A percentile compares a stretch with the other conserved stretches of the same genome.
Conservation (phyloP, 2,797 vertebrate species). For the Ambastaia sidthimunki region DNA sequence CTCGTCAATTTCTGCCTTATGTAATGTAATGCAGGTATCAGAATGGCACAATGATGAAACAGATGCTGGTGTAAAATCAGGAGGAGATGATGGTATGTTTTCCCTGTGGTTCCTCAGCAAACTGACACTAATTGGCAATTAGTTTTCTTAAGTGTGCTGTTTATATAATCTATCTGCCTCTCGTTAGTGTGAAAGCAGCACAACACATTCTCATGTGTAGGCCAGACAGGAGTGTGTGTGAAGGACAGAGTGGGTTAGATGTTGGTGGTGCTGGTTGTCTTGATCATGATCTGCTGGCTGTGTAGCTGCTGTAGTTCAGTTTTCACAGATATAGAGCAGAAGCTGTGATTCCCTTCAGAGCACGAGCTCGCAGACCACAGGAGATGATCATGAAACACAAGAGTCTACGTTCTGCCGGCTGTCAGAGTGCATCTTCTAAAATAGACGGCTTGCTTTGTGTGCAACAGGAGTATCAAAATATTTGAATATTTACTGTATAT, state of each 20-base stretch:
- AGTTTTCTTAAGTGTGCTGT: constrained; percentile 36
- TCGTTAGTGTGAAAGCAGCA: constrained; percentile 24
- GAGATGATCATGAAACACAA: constrained; percentile 33
- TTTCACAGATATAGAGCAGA: constrained; percentile 32
- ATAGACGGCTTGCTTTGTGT: background rate
- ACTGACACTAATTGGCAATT: constrained; percentile 54
- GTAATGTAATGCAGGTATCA: background rate
- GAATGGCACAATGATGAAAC: background rate
- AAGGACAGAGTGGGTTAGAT: background rate
- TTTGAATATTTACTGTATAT: too few relatives aligned
- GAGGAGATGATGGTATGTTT: constrained; percentile 4
- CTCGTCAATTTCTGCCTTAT: background rate
- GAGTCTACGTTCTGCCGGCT: background rate
- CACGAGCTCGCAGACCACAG: constrained; percentile 17
- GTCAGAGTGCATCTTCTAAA: background rate
- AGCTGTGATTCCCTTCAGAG: constrained; percentile 28
- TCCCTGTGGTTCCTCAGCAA: constrained; percentile 35
- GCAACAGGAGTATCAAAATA: background rate
- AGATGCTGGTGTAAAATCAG: background rate
- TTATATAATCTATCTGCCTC: constrained; percentile 30
- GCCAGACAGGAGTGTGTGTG: constrained; percentile 6
- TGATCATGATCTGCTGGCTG: constrained; percentile 38
- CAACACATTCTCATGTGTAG: constrained; percentile 3
- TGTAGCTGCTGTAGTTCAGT: constrained; percentile 38
- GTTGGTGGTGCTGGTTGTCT: constrained; percentile 12